Conservation (phyloP, 2,113 vertebrate species). For the Nansenia antarctica region DNA sequence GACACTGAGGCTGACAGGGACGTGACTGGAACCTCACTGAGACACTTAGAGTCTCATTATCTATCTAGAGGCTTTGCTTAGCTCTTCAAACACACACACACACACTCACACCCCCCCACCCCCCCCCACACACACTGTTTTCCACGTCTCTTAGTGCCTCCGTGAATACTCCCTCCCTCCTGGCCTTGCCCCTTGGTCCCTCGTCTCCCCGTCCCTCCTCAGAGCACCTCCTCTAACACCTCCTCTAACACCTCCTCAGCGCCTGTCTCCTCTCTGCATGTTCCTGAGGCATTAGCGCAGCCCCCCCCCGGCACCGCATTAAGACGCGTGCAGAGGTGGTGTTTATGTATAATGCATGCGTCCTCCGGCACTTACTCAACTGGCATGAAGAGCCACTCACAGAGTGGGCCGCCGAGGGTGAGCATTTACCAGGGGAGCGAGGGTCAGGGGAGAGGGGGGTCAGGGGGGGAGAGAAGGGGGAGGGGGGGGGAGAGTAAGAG, state of each 20-base stretch:
- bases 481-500: neutral
- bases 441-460: slow-evolving; percentile 20
- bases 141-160: neutral
- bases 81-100: slow-evolving; percentile 23
- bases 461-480: slow-evolving; percentile 9
- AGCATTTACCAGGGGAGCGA: slow-evolving; percentile 28
- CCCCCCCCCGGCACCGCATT: slow-evolving; percentile 49
- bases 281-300: slow-evolving; percentile 62
- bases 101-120: slow-evolving; percentile 19
- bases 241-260: slow-evolving; percentile 39
- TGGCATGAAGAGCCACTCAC: slow-evolving; percentile 46
- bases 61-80: slow-evolving; percentile 37
- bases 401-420: slow-evolving; percentile 56
- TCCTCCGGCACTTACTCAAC: slow-evolving; percentile 40
- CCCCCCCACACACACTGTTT: slow-evolving; percentile 21
- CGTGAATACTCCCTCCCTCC: neutral
- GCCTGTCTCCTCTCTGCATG: slow-evolving; percentile 40
- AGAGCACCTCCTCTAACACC: neutral
- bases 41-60: slow-evolving; percentile 52
- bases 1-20: neutral
- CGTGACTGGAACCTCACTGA: slow-evolving; percentile 53
- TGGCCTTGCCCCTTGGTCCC: neutral
- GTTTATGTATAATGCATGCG: slow-evolving; percentile 70
- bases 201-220: neutral
- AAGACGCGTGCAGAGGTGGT: slow-evolving; percentile 52